These are phyloP conservation scores for Mythimna pallens DNA, from an alignment of 2,888 invertebrate genomes.

Conservation along the genomic window DNA sequence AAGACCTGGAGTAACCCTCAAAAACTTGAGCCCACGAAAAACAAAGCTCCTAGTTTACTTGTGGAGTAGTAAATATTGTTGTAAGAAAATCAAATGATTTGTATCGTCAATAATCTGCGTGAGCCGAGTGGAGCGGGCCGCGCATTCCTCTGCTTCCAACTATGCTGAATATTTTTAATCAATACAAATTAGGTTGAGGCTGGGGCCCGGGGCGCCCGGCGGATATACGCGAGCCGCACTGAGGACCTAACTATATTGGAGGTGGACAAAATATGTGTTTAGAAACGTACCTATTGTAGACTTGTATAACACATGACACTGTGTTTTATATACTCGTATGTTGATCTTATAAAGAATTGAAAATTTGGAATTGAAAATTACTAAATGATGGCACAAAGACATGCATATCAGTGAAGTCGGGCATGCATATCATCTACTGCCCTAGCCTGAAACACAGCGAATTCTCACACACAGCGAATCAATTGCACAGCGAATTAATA, in stretches of 20 bases:
- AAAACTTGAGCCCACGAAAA: slow-evolving; percentile 8
- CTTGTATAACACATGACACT: background rate
- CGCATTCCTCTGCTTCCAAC: slow-evolving; percentile 81
- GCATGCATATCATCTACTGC: too few species aligned
- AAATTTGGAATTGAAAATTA: background rate
- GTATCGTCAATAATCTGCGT: slow-evolving; percentile 77
- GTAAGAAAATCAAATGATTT: slow-evolving; percentile 74
- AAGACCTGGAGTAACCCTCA: background rate
- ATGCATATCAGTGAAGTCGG: background rate
- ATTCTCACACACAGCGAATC: too few species aligned
- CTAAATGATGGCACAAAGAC: background rate
- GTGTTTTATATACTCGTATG: too few species aligned
- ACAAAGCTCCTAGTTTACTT: slow-evolving; percentile 35
- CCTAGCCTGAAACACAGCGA: too few species aligned
- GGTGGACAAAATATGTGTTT: slow-evolving; percentile 12
- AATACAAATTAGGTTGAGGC: slow-evolving; percentile 90
- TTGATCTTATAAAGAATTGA: background rate
- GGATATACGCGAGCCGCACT: slow-evolving; percentile 74
- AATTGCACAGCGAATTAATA: background rate
- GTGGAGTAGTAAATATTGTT: slow-evolving; percentile 68
- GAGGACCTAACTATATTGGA: slow-evolving; percentile 43
- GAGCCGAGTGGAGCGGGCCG: slow-evolving; percentile 65
- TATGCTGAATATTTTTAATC: slow-evolving; percentile 91
- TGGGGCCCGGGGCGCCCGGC: slow-evolving; percentile 78
- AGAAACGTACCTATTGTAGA: background rate